phyloP scores from a whole-genome alignment of 2,888 invertebrate genomes.

The Acanthosepion lycidas region DNA sequence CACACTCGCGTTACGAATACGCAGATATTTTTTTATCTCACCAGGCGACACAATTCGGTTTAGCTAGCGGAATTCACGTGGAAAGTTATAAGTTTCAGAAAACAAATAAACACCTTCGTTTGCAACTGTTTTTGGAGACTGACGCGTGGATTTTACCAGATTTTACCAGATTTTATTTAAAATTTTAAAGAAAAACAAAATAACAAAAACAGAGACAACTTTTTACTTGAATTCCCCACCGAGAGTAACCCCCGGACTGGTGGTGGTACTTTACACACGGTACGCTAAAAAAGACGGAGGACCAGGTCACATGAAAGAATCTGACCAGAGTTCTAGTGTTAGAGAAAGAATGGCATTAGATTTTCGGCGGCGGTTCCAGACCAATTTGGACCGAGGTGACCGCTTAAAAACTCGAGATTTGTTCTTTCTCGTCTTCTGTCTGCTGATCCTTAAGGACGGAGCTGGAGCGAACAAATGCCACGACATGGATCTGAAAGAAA shows the following conservation, averaged over 20 bases:
- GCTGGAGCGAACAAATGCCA: neutral
- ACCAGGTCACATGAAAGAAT: neutral
- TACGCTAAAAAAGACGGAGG: neutral
- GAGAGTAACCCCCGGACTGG: neutral
- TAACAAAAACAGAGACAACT: neutral
- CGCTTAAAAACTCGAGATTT: neutral
- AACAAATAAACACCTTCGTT: neutral
- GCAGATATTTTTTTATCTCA: neutral
- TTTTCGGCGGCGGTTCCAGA: neutral
- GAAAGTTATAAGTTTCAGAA: neutral
- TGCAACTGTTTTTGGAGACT: neutral
- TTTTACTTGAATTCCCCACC: neutral
- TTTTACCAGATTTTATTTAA: neutral
- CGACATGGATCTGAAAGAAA: neutral
- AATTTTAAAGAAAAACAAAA: neutral
- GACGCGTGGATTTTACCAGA: neutral
- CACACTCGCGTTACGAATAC: neutral
- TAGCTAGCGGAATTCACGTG: neutral
- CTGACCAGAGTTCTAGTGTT: neutral
- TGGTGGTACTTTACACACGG: too few species aligned
- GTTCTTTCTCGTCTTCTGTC: neutral
- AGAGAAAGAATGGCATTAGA: neutral
- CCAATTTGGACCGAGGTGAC: neutral
- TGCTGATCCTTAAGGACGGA: neutral
- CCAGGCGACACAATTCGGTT: neutral